phyloP scores from a whole-genome alignment of 1,140 invertebrate genomes.

The Drosophila miranda region DNA sequence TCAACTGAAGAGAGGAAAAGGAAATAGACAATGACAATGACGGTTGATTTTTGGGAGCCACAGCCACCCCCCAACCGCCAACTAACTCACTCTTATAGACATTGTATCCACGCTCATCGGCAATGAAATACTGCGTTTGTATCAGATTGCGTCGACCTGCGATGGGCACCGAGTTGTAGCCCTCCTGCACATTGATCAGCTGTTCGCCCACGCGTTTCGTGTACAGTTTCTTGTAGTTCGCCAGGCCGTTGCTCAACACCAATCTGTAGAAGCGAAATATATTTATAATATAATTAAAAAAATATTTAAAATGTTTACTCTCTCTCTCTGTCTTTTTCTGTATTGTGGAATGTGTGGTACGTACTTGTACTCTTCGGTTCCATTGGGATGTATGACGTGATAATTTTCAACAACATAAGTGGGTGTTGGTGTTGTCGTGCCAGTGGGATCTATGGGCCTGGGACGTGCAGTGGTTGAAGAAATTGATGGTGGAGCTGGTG shows the following conservation, averaged over 20 bases:
- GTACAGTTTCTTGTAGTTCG: conserved; percentile 67
- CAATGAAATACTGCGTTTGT: conserved; percentile 66
- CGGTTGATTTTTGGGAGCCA: neutral
- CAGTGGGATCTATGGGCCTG: conserved; percentile 6
- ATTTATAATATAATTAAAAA: too few relatives aligned
- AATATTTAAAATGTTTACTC: too few relatives aligned
- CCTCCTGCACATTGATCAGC: conserved; percentile 65
- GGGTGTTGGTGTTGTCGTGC: conserved; percentile 17
- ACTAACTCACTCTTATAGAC: conserved; percentile 61
- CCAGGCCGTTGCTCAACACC: conserved; percentile 68
- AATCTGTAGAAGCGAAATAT: conserved; percentile 36
- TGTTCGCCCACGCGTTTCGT: conserved; percentile 41
- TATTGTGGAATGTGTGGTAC: neutral
- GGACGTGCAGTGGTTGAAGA: conserved; percentile 12
- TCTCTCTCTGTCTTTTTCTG: too few relatives aligned
- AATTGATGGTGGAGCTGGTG: conserved; percentile 12
- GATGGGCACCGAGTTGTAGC: conserved; percentile 65
- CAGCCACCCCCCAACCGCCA: neutral
- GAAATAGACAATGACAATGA: conserved; percentile 14
- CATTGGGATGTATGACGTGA: conserved; percentile 63
- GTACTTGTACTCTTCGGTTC: conserved; percentile 71
- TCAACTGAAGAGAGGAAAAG: conserved; percentile 28
- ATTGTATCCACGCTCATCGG: conserved; percentile 70
- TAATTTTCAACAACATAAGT: conserved; percentile 68
- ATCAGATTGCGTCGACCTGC: conserved; percentile 40